Evolutionary conservation across 2,797 vertebrate species (phyloP).

Genomic region (Xyrichtys novacula): DNA sequence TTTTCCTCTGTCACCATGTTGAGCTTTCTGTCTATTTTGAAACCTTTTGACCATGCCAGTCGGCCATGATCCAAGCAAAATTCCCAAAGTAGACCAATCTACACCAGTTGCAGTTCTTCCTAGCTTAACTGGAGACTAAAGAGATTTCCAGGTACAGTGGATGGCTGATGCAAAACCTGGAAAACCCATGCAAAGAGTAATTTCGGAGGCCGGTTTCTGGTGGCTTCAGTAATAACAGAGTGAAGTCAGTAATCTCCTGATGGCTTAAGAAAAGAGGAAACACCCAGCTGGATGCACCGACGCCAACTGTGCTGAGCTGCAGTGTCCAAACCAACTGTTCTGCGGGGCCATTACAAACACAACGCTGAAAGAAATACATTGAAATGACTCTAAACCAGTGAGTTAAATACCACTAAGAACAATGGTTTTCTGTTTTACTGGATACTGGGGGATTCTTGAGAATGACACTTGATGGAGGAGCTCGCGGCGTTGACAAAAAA

Average conservation of each 20-base stretch:
- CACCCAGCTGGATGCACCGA: slow-evolving; percentile 57
- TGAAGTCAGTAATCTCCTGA: slow-evolving; percentile 51
- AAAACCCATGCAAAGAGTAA: slow-evolving; percentile 38
- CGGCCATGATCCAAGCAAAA: no score
- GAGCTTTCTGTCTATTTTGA: no score
- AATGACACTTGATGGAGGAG: slow-evolving; percentile 32
- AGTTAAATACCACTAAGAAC: slow-evolving; percentile 22
- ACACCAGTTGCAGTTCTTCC: neutral
- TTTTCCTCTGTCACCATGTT: no score
- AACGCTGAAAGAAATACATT: slow-evolving; percentile 31
- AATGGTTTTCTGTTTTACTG: slow-evolving; percentile 36
- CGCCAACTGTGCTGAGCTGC: slow-evolving; percentile 43
- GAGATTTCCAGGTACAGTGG: slow-evolving; percentile 13
- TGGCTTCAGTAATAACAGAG: slow-evolving; percentile 61
- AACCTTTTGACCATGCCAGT: no score
- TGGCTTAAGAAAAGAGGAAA: slow-evolving; percentile 62
- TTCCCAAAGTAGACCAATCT: no score
- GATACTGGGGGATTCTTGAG: slow-evolving; percentile 26
- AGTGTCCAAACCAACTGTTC: slow-evolving; percentile 44
- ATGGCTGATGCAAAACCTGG: slow-evolving; percentile 29
- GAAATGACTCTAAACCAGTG: slow-evolving; percentile 21
- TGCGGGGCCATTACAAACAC: slow-evolving; percentile 24
- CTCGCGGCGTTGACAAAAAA: slow-evolving; percentile 39
- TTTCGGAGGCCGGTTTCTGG: slow-evolving; percentile 33
- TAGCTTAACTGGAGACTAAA: neutral